A percentile compares a stretch with the other conserved stretches of the same genome.
Conservation (phyloP, 2,888 invertebrate genomes). For the Eupithecia exiguata region DNA sequence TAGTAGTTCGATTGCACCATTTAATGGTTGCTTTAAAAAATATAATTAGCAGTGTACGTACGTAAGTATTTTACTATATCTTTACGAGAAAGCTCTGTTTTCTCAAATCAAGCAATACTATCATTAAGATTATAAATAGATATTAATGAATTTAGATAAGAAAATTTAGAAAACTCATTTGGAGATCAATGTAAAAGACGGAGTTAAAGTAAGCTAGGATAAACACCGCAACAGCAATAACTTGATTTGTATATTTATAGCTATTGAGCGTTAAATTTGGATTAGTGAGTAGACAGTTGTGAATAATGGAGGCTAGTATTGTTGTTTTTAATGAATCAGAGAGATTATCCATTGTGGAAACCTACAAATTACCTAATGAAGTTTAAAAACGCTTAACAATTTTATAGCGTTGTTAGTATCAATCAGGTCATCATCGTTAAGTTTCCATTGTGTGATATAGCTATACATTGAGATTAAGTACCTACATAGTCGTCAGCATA, state of each 20-base stretch:
- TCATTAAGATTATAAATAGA: constrained; percentile 68
- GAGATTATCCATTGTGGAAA: constrained; percentile 66
- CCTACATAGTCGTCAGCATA: constrained; percentile 77
- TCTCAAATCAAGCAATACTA: constrained; percentile 83
- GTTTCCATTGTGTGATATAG: constrained; percentile 82
- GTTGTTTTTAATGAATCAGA: constrained; percentile 75
- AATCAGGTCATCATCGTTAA: constrained; percentile 57
- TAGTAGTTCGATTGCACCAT: constrained; percentile 61
- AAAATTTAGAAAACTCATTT: constrained; percentile 77
- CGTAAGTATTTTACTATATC: constrained; percentile 63
- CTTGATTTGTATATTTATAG: constrained; percentile 81
- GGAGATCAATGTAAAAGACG: constrained; percentile 78
- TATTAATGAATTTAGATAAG: constrained; percentile 73
- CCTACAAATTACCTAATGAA: constrained; percentile 51
- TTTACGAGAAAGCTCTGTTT: constrained; percentile 74
- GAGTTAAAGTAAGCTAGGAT: constrained; percentile 52
- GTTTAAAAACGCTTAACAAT: constrained; percentile 36
- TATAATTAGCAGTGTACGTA: constrained; percentile 48
- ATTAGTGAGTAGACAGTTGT: constrained; percentile 79
- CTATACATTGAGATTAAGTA: constrained; percentile 72
- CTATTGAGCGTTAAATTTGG: constrained; percentile 83
- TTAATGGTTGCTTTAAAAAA: constrained; percentile 72
- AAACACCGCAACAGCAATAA: constrained; percentile 82
- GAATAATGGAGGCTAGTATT: constrained; percentile 76
- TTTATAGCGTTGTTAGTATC: constrained; percentile 52